phyloP scores from a whole-genome alignment of 2,797 vertebrate species.

The Xenops minutus region DNA sequence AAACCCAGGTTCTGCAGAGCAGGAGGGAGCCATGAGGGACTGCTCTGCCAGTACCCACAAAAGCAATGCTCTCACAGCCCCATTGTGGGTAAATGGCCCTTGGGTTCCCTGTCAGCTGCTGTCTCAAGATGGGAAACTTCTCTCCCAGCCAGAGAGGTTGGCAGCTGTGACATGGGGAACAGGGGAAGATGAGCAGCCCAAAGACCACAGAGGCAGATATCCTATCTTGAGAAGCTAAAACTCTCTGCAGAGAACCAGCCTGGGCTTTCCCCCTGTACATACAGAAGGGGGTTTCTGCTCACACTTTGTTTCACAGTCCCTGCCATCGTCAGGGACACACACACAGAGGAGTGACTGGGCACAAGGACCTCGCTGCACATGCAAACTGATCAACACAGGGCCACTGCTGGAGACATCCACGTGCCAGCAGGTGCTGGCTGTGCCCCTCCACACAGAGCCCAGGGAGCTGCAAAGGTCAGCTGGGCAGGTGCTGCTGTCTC shows the following conservation, averaged over 20 bases:
- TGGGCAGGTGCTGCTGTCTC: not conserved
- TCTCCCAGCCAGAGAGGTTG: not conserved
- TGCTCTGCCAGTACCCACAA: not conserved
- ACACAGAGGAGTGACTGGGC: not conserved
- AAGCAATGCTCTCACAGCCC: not conserved
- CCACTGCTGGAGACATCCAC: not conserved
- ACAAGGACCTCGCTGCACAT: not conserved
- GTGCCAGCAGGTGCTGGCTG: not conserved
- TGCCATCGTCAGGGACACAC: fast-evolving
- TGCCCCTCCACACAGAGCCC: not conserved
- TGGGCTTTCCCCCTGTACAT: not conserved
- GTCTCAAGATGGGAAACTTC: not conserved
- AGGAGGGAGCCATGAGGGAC: no score
- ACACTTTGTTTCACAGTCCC: not conserved
- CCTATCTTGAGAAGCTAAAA: not conserved
- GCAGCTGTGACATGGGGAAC: not conserved
- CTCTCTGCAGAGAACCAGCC: not conserved
- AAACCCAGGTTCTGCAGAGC: not conserved
- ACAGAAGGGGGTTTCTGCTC: not conserved
- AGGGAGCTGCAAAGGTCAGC: not conserved
- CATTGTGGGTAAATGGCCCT: no score
- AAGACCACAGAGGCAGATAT: not conserved
- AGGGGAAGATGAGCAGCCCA: not conserved
- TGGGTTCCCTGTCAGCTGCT: not conserved
- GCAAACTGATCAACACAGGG: fast-evolving